phyloP scores from a whole-genome alignment of 2,797 vertebrate species.

The Gobionotothen gibberifrons region DNA sequence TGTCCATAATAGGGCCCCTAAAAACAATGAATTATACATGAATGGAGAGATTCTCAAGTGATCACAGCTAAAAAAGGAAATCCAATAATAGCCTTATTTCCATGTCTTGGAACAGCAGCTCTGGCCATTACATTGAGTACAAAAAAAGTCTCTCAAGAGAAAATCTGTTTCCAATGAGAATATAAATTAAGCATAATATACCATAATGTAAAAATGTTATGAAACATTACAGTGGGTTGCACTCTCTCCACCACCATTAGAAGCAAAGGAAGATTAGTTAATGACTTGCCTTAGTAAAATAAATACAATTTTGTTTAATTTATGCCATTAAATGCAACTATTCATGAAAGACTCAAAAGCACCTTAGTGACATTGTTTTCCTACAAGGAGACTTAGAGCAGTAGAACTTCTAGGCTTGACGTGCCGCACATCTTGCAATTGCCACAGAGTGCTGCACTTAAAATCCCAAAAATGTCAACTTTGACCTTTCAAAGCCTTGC shows the following conservation, averaged over 20 bases:
- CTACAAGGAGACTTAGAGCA: no score
- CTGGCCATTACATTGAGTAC: background rate
- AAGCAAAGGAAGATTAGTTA: background rate
- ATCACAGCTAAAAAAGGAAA: constrained; percentile 40
- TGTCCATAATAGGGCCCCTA: no score
- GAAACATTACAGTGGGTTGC: background rate
- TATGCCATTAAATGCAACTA: background rate
- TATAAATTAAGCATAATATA: background rate
- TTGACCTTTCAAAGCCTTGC: no score
- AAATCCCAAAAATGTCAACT: no score
- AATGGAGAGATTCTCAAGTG: background rate
- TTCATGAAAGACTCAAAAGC: no score
- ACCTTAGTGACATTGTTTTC: no score
- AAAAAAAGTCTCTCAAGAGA: constrained; percentile 7
- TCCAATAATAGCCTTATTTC: constrained; percentile 44
- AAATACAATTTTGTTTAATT: background rate
- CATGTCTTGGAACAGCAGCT: background rate
- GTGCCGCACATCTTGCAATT: no score
- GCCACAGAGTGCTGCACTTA: no score
- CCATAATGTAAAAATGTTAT: background rate
- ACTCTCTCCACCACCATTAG: background rate
- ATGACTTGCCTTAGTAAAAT: background rate
- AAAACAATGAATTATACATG: background rate
- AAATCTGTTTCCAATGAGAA: background rate
- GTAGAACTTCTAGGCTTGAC: no score